phyloP scores from a whole-genome alignment of 2,113 vertebrate genomes.

The Capreolus pygargus region DNA sequence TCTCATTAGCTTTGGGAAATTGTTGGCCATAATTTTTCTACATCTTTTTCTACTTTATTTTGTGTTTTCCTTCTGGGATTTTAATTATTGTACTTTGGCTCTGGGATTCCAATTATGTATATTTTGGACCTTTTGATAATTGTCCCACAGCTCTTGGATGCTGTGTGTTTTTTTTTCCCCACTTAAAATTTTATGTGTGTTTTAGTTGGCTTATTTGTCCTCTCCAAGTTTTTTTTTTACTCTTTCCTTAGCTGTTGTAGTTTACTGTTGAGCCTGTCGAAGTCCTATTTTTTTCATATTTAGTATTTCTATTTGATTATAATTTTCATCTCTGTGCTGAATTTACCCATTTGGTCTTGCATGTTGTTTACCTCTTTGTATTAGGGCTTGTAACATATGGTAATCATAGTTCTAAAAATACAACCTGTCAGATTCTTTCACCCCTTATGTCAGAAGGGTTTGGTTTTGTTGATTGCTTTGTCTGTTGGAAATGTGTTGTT shows the following conservation, averaged over 20 bases:
- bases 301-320: neutral
- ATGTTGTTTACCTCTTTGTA: neutral
- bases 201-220: neutral
- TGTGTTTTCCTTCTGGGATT: neutral
- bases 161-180: neutral
- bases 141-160: neutral
- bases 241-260: neutral
- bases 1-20: neutral
- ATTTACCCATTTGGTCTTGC: neutral
- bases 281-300: neutral
- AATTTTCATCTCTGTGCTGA: neutral
- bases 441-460: neutral
- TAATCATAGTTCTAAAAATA: neutral
- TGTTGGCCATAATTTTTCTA: neutral
- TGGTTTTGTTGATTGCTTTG: neutral
- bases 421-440: neutral
- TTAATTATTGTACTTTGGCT: neutral
- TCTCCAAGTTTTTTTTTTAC: neutral
- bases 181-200: neutral
- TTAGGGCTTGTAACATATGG: neutral
- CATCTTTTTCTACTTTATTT: neutral
- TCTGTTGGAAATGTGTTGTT: neutral
- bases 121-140: neutral
- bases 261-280: neutral
- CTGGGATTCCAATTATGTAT: neutral